Evolutionary conservation across 1,140 invertebrate species (phyloP).

Genomic region (Antheraea mylitta): DNA sequence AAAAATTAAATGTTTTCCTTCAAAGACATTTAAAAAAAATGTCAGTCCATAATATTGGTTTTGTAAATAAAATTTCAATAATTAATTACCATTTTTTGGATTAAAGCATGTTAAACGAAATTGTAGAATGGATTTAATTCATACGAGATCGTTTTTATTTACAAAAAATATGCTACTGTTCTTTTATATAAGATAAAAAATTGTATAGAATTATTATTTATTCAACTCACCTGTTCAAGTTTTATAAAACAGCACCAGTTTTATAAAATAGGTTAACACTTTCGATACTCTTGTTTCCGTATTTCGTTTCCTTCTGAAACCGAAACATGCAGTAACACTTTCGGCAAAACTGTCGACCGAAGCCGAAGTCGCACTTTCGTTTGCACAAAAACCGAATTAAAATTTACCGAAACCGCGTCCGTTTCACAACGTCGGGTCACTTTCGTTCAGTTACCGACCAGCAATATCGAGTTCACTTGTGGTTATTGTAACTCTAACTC

Average conservation of each 20-base stretch:
- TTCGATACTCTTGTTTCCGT: background rate
- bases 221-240: conserved; percentile 29
- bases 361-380: conserved; percentile 41
- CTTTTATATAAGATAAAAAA: too few relatives aligned
- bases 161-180: too few relatives aligned
- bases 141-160: too few relatives aligned
- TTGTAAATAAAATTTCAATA: too few relatives aligned
- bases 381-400: conserved; percentile 35
- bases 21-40: too few relatives aligned
- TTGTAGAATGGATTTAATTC: too few relatives aligned
- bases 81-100: too few relatives aligned
- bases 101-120: too few relatives aligned
- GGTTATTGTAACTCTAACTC: conserved; percentile 63
- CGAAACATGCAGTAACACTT: conserved; percentile 20
- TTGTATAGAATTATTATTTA: too few relatives aligned
- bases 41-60: too few relatives aligned
- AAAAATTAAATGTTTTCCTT: too few relatives aligned
- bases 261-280: conserved; percentile 11
- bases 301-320: background rate
- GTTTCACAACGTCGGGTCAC: conserved; percentile 56
- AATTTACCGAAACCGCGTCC: conserved; percentile 54
- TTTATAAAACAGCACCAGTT: conserved; percentile 4
- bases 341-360: conserved; percentile 17
- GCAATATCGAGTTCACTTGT: conserved; percentile 61
- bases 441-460: conserved; percentile 55